Evolutionary conservation across 30 jellyfish, hydroid and myxozoan genomes (phyloP), one percentile per base, ranked within the genome.

Genomic region (Cassiopea xamachana): DNA sequence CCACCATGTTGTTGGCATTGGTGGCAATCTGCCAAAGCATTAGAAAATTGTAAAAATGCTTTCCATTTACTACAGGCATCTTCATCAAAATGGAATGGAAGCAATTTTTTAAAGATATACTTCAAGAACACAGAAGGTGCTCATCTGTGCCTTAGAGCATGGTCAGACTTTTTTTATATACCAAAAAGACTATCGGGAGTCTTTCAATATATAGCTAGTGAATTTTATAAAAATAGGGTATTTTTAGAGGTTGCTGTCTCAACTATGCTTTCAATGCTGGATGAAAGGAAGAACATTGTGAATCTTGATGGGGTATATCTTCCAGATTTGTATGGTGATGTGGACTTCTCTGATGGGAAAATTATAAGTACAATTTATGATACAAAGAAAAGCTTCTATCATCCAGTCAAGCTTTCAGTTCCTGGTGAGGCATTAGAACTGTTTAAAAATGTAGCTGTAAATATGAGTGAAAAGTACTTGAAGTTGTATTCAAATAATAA

Each of bases 121-220:
- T 89, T 19, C 47, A 75, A 58, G 39, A 86, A 91, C 72, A 79
- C 94, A 61, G 73, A 67, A 43, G 94, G 94, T 8, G 76, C n/a
- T 60, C 82, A 76, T 1, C 69, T 80, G 16, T 91, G 97, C 48
- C 46, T 62, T 49, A 68, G 91, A 39, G 79, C 87, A 2, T 91
- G 94, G 94, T 84, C 94, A n/a, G 97, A 91, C 48, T 86, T 91
- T 69, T 51, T 91, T 87, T 91, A 91, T 51, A 69, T 91, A 39
- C 97, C 97, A 43, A 17, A 85, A 17, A 46, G 74, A 12, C 19
- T 79, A 8, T 51, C 94, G 1, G 46, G 69, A 50, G 46, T 58
- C 6, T 84, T n/a, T 60, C 15, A 69, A 15, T 13, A 9, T 1
- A 19, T 91, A 27, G 86, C 94, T 1, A 87, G 59, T 16, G 77